Evolutionary conservation across 2,797 vertebrate species (phyloP).

Genomic region (Natrix natrix): DNA sequence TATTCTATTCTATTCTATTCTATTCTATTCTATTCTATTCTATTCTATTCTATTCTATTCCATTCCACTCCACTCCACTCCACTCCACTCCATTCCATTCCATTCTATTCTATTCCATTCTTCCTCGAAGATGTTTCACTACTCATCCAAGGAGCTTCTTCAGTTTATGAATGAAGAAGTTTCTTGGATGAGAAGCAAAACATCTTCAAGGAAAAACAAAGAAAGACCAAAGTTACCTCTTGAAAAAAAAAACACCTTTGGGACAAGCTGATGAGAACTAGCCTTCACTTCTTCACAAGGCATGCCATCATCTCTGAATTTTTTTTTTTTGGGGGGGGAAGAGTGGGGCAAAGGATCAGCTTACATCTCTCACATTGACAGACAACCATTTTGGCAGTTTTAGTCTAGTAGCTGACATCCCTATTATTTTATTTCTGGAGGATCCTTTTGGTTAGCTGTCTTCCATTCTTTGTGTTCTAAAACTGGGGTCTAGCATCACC

Average conservation of each 20-base stretch:
- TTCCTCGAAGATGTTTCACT: too few relatives aligned
- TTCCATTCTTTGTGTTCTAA: background rate
- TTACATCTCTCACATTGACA: background rate
- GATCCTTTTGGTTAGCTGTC: background rate
- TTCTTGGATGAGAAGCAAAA: too few relatives aligned
- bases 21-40: too few relatives aligned
- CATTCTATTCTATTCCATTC: too few relatives aligned
- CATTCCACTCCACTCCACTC: too few relatives aligned
- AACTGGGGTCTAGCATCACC: background rate
- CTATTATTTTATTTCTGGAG: background rate
- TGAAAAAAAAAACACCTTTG: too few relatives aligned
- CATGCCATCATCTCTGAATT: background rate
- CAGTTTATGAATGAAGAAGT: too few relatives aligned
- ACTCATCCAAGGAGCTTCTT: too few relatives aligned
- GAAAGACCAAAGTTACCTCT: too few relatives aligned
- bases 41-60: too few relatives aligned
- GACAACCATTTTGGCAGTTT: background rate
- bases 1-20: too few relatives aligned
- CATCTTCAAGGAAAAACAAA: too few relatives aligned
- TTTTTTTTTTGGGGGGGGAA: background rate
- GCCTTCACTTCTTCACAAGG: background rate
- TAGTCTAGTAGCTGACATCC: background rate
- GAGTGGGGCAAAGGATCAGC: background rate
- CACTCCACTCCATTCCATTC: accelerated
- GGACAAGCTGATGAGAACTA: background rate